phyloP scores from a whole-genome alignment of 2,797 vertebrate species.

The Danio aesculapii region DNA sequence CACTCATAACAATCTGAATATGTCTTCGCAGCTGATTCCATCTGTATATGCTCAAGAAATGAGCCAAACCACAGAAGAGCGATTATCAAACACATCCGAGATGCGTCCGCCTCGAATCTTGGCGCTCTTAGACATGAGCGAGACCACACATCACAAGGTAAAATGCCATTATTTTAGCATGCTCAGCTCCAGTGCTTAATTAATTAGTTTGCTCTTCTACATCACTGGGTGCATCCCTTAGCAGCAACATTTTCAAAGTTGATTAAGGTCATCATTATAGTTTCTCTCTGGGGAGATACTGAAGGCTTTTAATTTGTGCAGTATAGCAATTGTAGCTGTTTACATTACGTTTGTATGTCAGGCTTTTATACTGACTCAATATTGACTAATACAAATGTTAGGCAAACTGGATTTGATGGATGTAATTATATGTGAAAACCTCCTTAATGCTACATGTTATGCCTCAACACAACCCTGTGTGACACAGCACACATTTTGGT shows the following conservation, averaged over 20 bases:
- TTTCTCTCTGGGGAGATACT: not conserved
- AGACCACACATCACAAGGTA: slow-evolving; percentile 86
- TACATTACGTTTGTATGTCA: not conserved
- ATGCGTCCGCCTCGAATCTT: slow-evolving; percentile 77
- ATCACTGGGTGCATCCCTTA: not conserved
- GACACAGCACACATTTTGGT: not conserved
- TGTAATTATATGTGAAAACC: slow-evolving; percentile 7
- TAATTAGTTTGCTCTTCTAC: slow-evolving; percentile 8
- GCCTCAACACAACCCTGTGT: not conserved
- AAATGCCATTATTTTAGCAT: slow-evolving; percentile 37
- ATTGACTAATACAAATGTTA: slow-evolving; percentile 19
- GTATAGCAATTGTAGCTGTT: not conserved
- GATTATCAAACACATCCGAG: slow-evolving; percentile 72
- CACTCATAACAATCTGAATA: slow-evolving; percentile 47
- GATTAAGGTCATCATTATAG: slow-evolving; percentile 4
- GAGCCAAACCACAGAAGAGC: slow-evolving; percentile 83
- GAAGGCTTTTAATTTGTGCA: not conserved
- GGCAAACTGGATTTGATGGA: slow-evolving; percentile 1
- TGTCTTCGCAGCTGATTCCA: slow-evolving; percentile 82
- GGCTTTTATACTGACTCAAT: not conserved
- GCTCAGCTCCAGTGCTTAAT: not conserved
- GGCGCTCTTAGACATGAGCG: slow-evolving; percentile 81
- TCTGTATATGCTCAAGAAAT: slow-evolving; percentile 87
- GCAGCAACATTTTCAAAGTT: slow-evolving; percentile 15
- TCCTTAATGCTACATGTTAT: not conserved